Evolutionary conservation across 2,888 invertebrate species (phyloP), one percentile per base, ranked within the genome.

Genomic region (Falcaria lacertinaria): DNA sequence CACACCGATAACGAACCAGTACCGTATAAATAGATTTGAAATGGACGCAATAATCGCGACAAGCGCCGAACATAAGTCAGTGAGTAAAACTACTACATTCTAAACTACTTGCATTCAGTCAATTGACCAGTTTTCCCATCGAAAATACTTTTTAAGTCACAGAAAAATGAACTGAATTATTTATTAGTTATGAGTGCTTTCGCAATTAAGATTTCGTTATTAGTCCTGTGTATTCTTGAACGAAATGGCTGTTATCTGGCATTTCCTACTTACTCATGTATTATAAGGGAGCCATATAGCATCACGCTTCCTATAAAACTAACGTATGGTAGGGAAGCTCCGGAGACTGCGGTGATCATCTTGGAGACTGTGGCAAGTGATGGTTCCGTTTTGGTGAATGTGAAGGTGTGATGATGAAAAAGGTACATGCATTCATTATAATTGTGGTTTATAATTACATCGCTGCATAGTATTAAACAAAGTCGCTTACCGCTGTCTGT

Each of bases 361-460:
- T 22, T 37, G 19, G 37, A 37, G 19, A 37, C 22, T 1, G 37
- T 37, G 25, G 19, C 37, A 14, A 37, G 37, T 22, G 37, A 37
- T 22, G 37, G 37, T 8, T 19, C 22, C 4, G 25, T 22, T 15
- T 37, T 37, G 22, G 7, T 37, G 5, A 37, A 37, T 37, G 4
- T 37, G 1, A 37, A 15, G 14, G 37, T 37, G 37, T 22, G 19
- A 37, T 14, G 14, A 22, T 35, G 6, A 35, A 15, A n/a, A 15
- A 14, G 6, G 14, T 33, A 15, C 7, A 13, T 33, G 8, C n/a
- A n/a, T n/a, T n/a, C n/a, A n/a, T n/a, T n/a, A n/a, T n/a, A n/a
- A n/a, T n/a, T n/a, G n/a, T n/a, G n/a, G n/a, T n/a, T n/a, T n/a
- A n/a, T n/a, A n/a, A n/a, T n/a, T n/a, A n/a, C n/a, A n/a, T n/a